Evolutionary conservation across 2,888 invertebrate species (phyloP).

Genomic region (Willowsia nigromaculata): DNA sequence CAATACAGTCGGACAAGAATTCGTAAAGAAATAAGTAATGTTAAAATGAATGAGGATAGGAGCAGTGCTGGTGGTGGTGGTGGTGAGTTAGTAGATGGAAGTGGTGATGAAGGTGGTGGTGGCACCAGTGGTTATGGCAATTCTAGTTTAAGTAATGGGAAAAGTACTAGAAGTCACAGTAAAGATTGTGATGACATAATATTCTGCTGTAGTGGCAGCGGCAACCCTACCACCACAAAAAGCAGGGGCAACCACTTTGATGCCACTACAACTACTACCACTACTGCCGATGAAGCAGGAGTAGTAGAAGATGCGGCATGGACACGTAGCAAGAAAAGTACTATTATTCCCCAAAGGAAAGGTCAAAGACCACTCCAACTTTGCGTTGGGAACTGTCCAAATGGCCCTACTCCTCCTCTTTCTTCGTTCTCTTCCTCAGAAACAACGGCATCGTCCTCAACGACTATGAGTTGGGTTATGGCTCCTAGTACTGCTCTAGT

Average conservation of each 20-base stretch:
- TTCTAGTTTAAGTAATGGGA: constrained; percentile 64
- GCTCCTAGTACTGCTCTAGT: not conserved
- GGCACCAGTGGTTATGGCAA: constrained; percentile 25
- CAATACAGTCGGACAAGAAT: constrained; percentile 45
- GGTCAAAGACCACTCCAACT: constrained; percentile 73
- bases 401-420: constrained; percentile 66
- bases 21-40: constrained; percentile 51
- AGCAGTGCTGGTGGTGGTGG: not conserved
- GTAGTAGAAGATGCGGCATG: constrained; percentile 45
- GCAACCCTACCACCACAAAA: constrained; percentile 6
- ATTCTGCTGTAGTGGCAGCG: constrained; percentile 51
- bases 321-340: constrained; percentile 72
- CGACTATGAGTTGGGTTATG: constrained; percentile 19
- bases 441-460: constrained; percentile 10
- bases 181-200: constrained; percentile 58
- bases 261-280: not conserved
- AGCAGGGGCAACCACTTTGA: constrained; percentile 21
- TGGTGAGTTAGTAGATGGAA: constrained; percentile 27
- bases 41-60: constrained; percentile 43
- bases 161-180: constrained; percentile 46
- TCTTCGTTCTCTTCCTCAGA: constrained; percentile 30
- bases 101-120: constrained; percentile 44
- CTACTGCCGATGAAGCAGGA: constrained; percentile 40
- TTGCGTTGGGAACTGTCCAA: constrained; percentile 72
- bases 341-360: constrained; percentile 71